Conservation (phyloP, 2,797 vertebrate species). For the Neosilurus hyrtlii region DNA sequence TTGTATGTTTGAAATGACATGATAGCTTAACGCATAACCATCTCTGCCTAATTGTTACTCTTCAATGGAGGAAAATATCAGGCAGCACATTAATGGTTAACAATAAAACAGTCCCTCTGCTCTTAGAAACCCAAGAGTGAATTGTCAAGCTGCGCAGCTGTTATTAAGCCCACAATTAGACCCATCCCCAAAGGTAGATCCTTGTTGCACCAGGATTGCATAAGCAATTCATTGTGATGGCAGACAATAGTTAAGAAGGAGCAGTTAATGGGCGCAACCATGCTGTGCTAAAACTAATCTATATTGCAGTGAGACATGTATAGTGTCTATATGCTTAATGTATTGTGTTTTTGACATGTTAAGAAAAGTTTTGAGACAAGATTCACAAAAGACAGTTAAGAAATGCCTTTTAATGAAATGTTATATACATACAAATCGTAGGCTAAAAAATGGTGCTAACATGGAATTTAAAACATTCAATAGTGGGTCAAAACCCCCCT, state of each 20-base stretch:
- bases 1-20: too few relatives aligned
- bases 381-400: background rate
- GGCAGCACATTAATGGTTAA: conserved; percentile 55
- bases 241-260: conserved; percentile 51
- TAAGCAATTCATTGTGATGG: conserved; percentile 58
- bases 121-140: conserved; percentile 52
- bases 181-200: conserved; percentile 64
- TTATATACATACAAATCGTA: background rate
- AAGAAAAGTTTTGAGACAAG: background rate
- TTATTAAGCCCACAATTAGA: conserved; percentile 76
- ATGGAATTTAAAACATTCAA: background rate
- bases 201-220: conserved; percentile 67
- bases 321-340: too few relatives aligned
- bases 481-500: background rate
- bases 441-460: background rate
- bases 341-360: background rate
- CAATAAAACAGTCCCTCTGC: conserved; percentile 62
- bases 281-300: too few relatives aligned
- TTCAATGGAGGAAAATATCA: conserved; percentile 40
- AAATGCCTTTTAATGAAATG: too few relatives aligned
- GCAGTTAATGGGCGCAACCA: background rate
- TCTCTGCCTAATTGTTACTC: too few relatives aligned
- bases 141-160: conserved; percentile 61
- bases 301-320: too few relatives aligned
- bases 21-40: too few relatives aligned